Evolutionary conservation across 2,113 vertebrate species (phyloP), one percentile per base, ranked within the genome.

Genomic region (Centropus bengalensis): DNA sequence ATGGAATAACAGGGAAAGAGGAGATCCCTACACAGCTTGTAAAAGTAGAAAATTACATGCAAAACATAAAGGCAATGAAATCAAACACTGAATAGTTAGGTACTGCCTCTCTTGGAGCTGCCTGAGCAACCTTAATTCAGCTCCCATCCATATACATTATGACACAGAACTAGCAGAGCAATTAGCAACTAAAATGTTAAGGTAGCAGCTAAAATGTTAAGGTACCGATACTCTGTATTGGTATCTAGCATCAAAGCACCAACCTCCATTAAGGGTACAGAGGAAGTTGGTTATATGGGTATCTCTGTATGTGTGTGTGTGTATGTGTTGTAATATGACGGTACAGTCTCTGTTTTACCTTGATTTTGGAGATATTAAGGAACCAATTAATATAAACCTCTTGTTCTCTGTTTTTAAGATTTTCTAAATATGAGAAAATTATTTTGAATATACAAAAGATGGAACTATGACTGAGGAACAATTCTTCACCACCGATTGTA

Each of bases 261-360:
- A 55, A 17, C n/a, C 30, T n/a, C 38, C 12, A 16, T 12, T 22
- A 33, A 33, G 5, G 12, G 5, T 7, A 14, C 3, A 47, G 30
- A 9, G 21, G 12, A 91, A 79, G 22, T 3, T 68, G 56, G 8
- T 5, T 45, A 8, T n/a, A 47, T 27, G 33, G 27, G 14, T 27
- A 32, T 45, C 47, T 45, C 52, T 56, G 9, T 45, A 9, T 36
- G 36, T 36, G 36, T 36, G 15, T 67, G 19, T 59, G 47, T 11
- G 2, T 68, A 6, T 9, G 21, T 10, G 8, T 21, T 45, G 13
- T 9, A 28, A 24, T 28, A 30, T 0, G 3, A 14, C n/a, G 28
- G 5, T 19, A 59, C 6, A 17, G 17, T 6, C 28, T 60, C 28
- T 2, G 1, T 21, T 67, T 63, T 55, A 55, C 4, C 22, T 51